Conservation (phyloP, 2,113 vertebrate genomes). For the Corythoichthys intestinalis region DNA sequence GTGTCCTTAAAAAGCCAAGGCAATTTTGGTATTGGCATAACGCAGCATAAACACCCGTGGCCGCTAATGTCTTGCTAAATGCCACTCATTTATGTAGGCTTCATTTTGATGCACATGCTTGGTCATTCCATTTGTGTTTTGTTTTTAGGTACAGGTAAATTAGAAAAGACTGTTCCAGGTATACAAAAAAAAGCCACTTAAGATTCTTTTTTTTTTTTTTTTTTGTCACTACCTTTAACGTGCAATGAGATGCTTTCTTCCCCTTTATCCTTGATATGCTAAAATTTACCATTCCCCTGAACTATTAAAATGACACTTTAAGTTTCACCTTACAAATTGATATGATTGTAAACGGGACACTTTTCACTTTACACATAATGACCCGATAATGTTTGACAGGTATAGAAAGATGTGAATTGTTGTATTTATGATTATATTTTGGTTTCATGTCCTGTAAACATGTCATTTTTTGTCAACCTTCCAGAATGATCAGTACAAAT, state of each 20-base stretch:
- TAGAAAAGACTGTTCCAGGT: slow-evolving; percentile 9
- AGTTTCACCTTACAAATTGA: slow-evolving; percentile 28
- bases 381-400: not conserved
- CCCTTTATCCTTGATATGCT: slow-evolving; percentile 6
- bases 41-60: slow-evolving; percentile 7
- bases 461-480: slow-evolving; percentile 1
- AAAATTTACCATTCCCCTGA: not conserved
- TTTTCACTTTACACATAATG: not conserved
- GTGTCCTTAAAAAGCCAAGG: slow-evolving; percentile 60
- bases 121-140: slow-evolving; percentile 1
- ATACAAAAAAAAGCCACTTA: slow-evolving; percentile 4
- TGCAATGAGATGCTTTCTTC: slow-evolving; percentile 16
- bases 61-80: not conserved
- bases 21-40: slow-evolving; percentile 54
- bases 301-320: slow-evolving; percentile 2
- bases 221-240: not conserved
- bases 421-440: slow-evolving; percentile 35
- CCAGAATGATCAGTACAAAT: slow-evolving; percentile 38
- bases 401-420: slow-evolving; percentile 28
- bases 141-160: slow-evolving; percentile 2
- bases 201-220: not conserved
- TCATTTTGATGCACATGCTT: slow-evolving; percentile 1
- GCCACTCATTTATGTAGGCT: not conserved
- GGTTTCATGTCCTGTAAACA: slow-evolving; percentile 32
- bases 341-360: slow-evolving; percentile 10